Conservation (phyloP, 2,113 vertebrate species). For the Podarcis raffonei region DNA sequence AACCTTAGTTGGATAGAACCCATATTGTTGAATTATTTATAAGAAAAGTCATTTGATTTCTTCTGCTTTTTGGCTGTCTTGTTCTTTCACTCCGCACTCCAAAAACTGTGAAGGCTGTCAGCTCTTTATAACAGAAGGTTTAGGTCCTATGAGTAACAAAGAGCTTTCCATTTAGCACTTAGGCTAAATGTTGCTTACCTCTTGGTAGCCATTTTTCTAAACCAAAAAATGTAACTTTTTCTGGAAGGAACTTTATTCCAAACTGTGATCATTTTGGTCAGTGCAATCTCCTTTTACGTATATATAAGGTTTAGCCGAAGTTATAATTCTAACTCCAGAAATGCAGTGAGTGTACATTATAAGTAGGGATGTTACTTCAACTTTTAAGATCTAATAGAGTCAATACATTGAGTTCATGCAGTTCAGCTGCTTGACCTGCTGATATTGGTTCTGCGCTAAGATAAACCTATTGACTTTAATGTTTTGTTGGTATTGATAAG, state of each 20-base stretch:
- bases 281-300: no score
- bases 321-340: not conserved
- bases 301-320: no score
- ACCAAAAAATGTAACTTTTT: no score
- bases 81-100: not conserved
- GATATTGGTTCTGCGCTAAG: not conserved
- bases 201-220: no score
- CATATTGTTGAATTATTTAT: no score
- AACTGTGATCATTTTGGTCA: not conserved
- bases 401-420: not conserved
- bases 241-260: no score
- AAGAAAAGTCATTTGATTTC: not conserved
- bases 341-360: not conserved
- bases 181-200: not conserved
- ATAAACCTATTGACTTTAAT: not conserved
- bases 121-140: not conserved
- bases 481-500: no score
- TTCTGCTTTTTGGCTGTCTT: not conserved
- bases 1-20: no score
- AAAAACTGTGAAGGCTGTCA: not conserved
- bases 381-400: not conserved
- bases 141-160: no score
- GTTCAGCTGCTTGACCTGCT: not conserved
- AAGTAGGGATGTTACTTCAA: not conserved
- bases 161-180: not conserved